Evolutionary conservation across 2,888 invertebrate genomes (phyloP), one percentile per base, ranked within the genome.

Genomic region (Punctoribates punctum): DNA sequence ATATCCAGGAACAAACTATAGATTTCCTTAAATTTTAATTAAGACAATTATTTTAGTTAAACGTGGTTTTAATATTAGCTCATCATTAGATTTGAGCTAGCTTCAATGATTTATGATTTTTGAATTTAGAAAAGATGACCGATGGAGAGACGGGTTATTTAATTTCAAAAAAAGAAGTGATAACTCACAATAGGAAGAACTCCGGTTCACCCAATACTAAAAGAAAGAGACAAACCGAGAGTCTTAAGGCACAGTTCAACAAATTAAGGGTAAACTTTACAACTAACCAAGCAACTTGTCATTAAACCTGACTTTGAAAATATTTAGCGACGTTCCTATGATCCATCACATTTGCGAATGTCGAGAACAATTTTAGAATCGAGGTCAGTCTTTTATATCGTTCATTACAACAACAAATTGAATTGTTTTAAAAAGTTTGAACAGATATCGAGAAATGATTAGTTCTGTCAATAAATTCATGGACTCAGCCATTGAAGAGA

Each of bases 401-500:
- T 34, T 34, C n/a, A n/a, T n/a, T n/a, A n/a, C n/a, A n/a, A n/a
- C n/a, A n/a, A n/a, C n/a, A n/a, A n/a, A 34, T 34, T 34, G 3
- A 34, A 48, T 6, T 48, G 2, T 48, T 48, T 6, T 48, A 4
- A 15, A 17, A 17, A 78, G 79, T 73, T 76, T 82, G 27, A 67
- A 79, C 27, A 80, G 80, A 77, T 81, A 80, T 77, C 79, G 80
- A 20, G 79, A 79, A 73, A 81, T 83, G 80, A 78, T 81, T 38
- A 77, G 77, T 15, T 77, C 80, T 46, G 90, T 90, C 11, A 84
- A 92, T 82, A 87, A 89, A 11, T 90, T 91, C 82, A 92, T 94
- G 91, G 88, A 89, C 74, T 87, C 89, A 48, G 91, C 91, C 79
- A 90, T 94, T 79, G 90, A 92, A 80, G 88, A 90, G 80, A 91